phyloP scores from a whole-genome alignment of 2,888 invertebrate species.

The Eurytoma adleriae region DNA sequence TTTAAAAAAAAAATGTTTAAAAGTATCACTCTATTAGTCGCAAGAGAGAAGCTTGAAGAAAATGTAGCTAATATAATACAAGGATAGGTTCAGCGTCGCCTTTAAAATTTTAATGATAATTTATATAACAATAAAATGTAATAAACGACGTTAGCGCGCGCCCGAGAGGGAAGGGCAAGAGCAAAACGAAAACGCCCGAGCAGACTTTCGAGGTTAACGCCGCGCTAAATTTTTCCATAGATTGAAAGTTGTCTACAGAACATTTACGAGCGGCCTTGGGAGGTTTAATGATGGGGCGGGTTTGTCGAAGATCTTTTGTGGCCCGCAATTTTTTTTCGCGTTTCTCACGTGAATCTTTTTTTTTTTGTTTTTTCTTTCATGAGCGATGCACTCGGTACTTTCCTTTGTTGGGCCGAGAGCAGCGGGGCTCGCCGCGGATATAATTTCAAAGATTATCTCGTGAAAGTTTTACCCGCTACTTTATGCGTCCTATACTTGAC shows the following conservation, averaged over 20 bases:
- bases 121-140: too few species aligned
- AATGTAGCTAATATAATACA: too few species aligned
- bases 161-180: too few species aligned
- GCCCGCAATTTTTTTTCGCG: background rate
- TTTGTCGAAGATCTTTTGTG: conserved; percentile 11
- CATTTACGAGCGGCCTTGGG: conserved; percentile 15
- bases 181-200: too few species aligned
- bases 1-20: too few species aligned
- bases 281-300: conserved; percentile 18
- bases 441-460: conserved; percentile 6
- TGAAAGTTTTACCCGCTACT: conserved; percentile 1
- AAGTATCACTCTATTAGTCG: too few species aligned
- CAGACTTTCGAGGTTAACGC: background rate
- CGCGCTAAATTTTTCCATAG: conserved; percentile 11
- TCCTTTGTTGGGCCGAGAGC: background rate
- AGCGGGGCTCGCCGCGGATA: too few species aligned
- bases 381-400: background rate
- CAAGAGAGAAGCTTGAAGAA: too few species aligned
- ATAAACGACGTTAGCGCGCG: too few species aligned
- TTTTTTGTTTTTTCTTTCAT: too few species aligned
- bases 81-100: too few species aligned
- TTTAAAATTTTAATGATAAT: too few species aligned
- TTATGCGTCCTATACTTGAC: background rate
- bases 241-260: conserved; percentile 1
- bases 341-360: conserved; percentile 1